Evolutionary conservation across 2,113 vertebrate species (phyloP).

Genomic region (Nymphicus hollandicus): DNA sequence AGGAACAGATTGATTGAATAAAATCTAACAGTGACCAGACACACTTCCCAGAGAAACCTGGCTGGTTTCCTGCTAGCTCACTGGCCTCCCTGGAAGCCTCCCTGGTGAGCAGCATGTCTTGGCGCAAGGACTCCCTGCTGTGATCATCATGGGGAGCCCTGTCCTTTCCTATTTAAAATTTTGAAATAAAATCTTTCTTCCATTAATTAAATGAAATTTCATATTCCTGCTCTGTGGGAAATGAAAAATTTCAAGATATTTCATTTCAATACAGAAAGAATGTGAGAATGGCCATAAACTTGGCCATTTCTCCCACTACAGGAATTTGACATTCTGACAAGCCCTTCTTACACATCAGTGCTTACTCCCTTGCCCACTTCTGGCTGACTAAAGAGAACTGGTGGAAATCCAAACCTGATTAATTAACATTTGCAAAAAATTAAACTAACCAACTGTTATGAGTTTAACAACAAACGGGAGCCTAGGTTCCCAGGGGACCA

Average conservation of each 20-base stretch:
- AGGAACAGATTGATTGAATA: constrained; percentile 30
- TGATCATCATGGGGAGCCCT: background rate
- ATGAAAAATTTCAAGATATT: background rate
- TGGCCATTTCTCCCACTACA: background rate
- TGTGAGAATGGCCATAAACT: background rate
- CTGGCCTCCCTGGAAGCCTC: constrained; percentile 31
- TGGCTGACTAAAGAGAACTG: background rate
- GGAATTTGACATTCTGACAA: background rate
- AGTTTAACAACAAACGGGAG: constrained; percentile 28
- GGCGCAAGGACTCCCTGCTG: background rate
- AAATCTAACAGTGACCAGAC: background rate
- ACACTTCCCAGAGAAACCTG: constrained; percentile 46
- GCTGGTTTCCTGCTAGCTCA: constrained; percentile 42
- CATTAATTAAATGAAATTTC: constrained; percentile 37
- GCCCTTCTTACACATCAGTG: background rate
- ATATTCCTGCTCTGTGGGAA: constrained; percentile 6
- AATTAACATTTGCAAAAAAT: constrained; percentile 29
- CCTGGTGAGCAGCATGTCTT: constrained; percentile 12
- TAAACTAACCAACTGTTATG: background rate
- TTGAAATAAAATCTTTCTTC: background rate
- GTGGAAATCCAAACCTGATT: background rate
- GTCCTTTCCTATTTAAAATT: background rate
- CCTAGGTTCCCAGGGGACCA: background rate
- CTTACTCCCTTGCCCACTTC: background rate
- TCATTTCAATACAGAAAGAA: background rate